Conservation (phyloP, 2,888 invertebrate species). For the Anoplius nigerrimus region DNA sequence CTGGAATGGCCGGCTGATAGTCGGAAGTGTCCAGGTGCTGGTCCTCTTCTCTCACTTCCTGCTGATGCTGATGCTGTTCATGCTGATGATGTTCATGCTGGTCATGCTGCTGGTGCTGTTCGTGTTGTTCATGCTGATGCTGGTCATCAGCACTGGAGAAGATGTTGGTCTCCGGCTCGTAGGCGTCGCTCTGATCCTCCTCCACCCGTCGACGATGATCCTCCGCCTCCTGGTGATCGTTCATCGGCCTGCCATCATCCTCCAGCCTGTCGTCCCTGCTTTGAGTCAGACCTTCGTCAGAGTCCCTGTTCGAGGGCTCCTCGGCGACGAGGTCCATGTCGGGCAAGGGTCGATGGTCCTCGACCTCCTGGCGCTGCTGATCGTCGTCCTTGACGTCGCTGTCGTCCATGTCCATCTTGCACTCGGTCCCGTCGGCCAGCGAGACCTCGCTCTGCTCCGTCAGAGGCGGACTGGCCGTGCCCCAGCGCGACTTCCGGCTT, state of each 20-base stretch:
- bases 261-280: background rate
- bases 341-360: background rate
- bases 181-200: conserved; percentile 1
- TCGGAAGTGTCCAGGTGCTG: conserved; percentile 24
- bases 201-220: conserved; percentile 7
- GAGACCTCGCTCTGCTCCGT: conserved; percentile 9
- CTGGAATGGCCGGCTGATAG: conserved; percentile 28
- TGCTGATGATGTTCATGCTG: too few species aligned
- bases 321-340: too few species aligned
- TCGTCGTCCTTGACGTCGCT: background rate
- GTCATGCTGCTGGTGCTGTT: background rate
- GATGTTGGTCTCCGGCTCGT: conserved; percentile 13
- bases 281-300: too few species aligned
- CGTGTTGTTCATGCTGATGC: background rate
- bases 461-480: conserved; percentile 57
- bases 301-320: too few species aligned
- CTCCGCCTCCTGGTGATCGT: background rate
- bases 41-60: too few species aligned
- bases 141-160: conserved; percentile 12
- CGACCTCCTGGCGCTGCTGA: background rate
- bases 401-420: background rate
- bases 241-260: background rate
- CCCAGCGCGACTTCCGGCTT: conserved; percentile 66
- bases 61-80: too few species aligned
- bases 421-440: conserved; percentile 34